phyloP scores from a whole-genome alignment of 1,140 invertebrate species.

The Calycopis cecrops region DNA sequence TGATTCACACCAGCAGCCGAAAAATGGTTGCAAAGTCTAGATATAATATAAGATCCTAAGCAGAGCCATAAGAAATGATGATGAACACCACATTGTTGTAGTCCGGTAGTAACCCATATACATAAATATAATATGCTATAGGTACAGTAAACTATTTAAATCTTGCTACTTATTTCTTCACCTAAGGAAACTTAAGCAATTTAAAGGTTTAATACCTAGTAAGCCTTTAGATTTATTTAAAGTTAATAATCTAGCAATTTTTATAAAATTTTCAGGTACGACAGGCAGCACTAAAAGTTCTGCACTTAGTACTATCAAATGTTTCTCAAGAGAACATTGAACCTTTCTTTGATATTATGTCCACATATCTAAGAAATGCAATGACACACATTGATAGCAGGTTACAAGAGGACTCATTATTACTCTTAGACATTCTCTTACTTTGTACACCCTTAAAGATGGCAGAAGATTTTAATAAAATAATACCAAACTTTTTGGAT shows the following conservation, averaged over 20 bases:
- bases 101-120: too few species aligned
- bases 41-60: too few species aligned
- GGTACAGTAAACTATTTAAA: too few species aligned
- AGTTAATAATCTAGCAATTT: background rate
- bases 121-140: too few species aligned
- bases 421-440: constrained; percentile 83
- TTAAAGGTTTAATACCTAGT: too few species aligned
- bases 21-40: too few species aligned
- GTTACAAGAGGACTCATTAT: constrained; percentile 88
- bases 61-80: too few species aligned
- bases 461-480: constrained; percentile 78
- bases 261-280: constrained; percentile 75
- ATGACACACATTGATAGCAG: constrained; percentile 89
- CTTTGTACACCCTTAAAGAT: constrained; percentile 78
- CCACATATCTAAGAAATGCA: constrained; percentile 86
- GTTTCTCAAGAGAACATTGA: constrained; percentile 66
- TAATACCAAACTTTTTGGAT: constrained; percentile 86
- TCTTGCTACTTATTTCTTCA: too few species aligned
- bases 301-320: constrained; percentile 79
- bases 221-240: too few species aligned
- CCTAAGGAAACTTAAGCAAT: too few species aligned
- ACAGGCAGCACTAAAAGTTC: constrained; percentile 79
- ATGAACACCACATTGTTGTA: too few species aligned
- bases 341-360: constrained; percentile 84
- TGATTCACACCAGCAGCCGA: too few species aligned